Percentiles rank a stretch among this genome's conserved stretches.
These are phyloP conservation scores for Proterorhinus semilunaris DNA, from an alignment of 2,113 vertebrate genomes.

Conservation along the genomic window DNA sequence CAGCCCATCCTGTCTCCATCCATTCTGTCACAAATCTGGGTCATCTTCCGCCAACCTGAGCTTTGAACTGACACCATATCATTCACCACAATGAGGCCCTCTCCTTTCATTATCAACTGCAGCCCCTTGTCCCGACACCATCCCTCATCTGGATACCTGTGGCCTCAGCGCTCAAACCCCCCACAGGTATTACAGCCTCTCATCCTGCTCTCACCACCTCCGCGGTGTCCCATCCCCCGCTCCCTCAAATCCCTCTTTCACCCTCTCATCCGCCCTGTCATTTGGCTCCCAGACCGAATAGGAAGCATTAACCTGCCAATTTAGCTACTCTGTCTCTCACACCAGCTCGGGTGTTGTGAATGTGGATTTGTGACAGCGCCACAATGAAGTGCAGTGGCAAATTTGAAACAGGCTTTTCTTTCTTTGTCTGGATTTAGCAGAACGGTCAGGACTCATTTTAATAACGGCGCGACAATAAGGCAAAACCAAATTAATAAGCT, in stretches of 20 bases:
- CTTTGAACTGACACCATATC: constrained; percentile 63
- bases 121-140: constrained; percentile 54
- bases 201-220: constrained; percentile 62
- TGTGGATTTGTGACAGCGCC: constrained; percentile 9
- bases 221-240: constrained; percentile 38
- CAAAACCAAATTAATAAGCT: constrained; percentile 3
- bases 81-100: constrained; percentile 34
- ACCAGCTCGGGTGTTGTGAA: constrained; percentile 28
- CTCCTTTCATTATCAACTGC: constrained; percentile 51
- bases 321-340: constrained; percentile 42
- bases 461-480: constrained; percentile 1
- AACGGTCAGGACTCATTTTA: background rate
- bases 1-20: constrained; percentile 8
- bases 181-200: constrained; percentile 60
- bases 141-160: constrained; percentile 65
- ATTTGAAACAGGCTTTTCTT: background rate
- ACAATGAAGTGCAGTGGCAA: constrained; percentile 7
- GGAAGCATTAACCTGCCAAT: constrained; percentile 57
- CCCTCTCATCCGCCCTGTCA: constrained; percentile 52
- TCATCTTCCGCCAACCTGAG: constrained; percentile 40
- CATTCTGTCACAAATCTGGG: constrained; percentile 14
- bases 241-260: constrained; percentile 49
- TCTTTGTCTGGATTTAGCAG: constrained; percentile 1
- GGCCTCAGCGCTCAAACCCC: constrained; percentile 45
- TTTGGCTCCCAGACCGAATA: constrained; percentile 37